A percentile compares a stretch with the other conserved stretches of the same genome.
Evolutionary conservation across 2,888 invertebrate genomes (phyloP).

Genomic region (Bimastos eiseni): DNA sequence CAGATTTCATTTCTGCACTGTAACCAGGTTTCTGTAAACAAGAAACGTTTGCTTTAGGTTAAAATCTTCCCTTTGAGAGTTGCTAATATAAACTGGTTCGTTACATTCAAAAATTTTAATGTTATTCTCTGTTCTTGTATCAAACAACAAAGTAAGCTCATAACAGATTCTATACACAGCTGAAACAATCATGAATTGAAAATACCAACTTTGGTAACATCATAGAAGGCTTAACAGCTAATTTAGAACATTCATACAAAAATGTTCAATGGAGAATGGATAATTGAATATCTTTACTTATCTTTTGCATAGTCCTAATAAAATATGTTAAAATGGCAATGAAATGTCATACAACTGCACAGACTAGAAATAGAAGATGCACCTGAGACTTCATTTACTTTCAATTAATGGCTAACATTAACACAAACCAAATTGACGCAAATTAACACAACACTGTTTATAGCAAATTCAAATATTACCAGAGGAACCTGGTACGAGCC

Average conservation of each 20-base stretch:
- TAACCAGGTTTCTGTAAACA: conserved; percentile 74
- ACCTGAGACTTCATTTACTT: neutral
- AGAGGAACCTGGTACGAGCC: conserved; percentile 76
- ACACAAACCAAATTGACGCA: neutral
- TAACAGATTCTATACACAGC: neutral
- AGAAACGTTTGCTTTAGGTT: neutral
- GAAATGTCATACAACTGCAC: neutral
- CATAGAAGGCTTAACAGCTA: no score
- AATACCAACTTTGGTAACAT: no score
- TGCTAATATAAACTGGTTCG: neutral
- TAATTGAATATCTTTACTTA: no score
- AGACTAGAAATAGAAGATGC: neutral
- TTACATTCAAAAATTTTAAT: neutral
- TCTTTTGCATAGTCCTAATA: no score
- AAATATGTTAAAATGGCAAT: neutral
- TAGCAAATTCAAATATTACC: conserved; percentile 64
- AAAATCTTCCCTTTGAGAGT: neutral
- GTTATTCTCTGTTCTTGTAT: neutral
- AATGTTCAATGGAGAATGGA: no score
- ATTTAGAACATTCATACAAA: no score
- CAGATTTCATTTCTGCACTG: conserved; percentile 76
- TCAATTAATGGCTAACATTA: neutral
- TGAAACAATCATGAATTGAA: neutral
- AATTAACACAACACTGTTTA: neutral
- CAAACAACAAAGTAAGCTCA: neutral